Conservation (phyloP, 2,888 invertebrate genomes). For the Dorcus parallelipipedus region DNA sequence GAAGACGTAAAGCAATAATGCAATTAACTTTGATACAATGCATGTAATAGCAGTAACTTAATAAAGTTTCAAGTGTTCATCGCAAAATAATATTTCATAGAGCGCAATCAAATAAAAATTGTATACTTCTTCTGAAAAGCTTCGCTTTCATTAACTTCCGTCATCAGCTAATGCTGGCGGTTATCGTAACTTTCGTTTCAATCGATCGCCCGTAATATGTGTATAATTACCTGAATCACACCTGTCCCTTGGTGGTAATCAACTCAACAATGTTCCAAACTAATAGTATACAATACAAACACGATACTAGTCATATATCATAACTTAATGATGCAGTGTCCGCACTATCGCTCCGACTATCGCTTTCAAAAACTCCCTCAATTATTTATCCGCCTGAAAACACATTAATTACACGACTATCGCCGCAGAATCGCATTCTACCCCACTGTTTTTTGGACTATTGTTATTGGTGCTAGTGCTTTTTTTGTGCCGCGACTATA, state of each 20-base stretch:
- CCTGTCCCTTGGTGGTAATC: conserved; percentile 42
- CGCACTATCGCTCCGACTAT: conserved; percentile 40
- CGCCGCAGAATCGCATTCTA: conserved; percentile 26
- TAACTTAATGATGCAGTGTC: conserved; percentile 44
- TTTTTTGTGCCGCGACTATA: too few relatives aligned
- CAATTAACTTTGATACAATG: too few relatives aligned
- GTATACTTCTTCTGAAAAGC: too few relatives aligned
- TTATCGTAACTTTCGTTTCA: conserved; percentile 7
- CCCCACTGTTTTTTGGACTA: conserved; percentile 2
- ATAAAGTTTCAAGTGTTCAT: too few relatives aligned
- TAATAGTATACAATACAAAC: conserved; percentile 44
- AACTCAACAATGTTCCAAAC: conserved; percentile 34
- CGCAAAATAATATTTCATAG: too few relatives aligned
- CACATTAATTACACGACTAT: conserved; percentile 41
- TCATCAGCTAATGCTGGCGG: not conserved
- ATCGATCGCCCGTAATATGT: conserved; percentile 22
- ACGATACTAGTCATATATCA: conserved; percentile 37
- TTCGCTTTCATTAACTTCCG: not conserved
- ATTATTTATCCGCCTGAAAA: conserved; percentile 43
- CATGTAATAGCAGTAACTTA: too few relatives aligned
- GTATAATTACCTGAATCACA: conserved; percentile 41
- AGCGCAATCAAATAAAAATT: too few relatives aligned
- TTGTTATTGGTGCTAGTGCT: conserved; percentile 9
- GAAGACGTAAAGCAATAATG: too few relatives aligned
- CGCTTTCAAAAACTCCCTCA: conserved; percentile 42